These are phyloP conservation scores for Cheilosia vulpina DNA, from an alignment of 2,888 invertebrate genomes.

Conservation along the genomic window DNA sequence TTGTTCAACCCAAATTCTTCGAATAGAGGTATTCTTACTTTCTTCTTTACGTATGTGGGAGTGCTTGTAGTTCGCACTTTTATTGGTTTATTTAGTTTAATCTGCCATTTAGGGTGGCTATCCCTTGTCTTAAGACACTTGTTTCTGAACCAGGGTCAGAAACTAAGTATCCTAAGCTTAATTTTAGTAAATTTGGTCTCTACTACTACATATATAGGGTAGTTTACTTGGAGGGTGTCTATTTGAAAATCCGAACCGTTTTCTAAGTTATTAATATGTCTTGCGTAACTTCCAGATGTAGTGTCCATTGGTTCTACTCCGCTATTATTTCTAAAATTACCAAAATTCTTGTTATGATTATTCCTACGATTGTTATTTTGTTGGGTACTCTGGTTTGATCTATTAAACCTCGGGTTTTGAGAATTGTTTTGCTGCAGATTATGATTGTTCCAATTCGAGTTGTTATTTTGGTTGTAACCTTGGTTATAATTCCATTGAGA, in stretches of 20 bases:
- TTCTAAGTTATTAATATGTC: conserved; percentile 1
- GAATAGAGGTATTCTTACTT: conserved; percentile 31
- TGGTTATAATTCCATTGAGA: too few species aligned
- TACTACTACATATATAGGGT: conserved; percentile 8
- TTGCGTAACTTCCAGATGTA: neutral
- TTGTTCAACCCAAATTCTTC: neutral
- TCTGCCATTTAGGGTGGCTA: conserved; percentile 17
- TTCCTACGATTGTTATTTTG: too few species aligned
- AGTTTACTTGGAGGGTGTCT: neutral
- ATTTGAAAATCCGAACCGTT: neutral
- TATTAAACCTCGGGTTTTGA: too few species aligned
- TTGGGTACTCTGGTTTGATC: too few species aligned
- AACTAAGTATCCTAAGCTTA: conserved; percentile 6
- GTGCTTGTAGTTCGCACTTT: neutral
- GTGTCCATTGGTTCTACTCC: too few species aligned
- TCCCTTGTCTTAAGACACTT: neutral
- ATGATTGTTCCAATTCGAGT: too few species aligned
- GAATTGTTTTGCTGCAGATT: too few species aligned
- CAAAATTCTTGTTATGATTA: too few species aligned
- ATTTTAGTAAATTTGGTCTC: neutral
- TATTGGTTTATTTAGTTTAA: neutral
- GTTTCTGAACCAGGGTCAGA: too few species aligned
- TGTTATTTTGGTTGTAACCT: too few species aligned
- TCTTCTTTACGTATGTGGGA: neutral
- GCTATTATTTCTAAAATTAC: too few species aligned